Percentiles rank a stretch among this genome's conserved stretches.
Conservation (phyloP, 2,113 vertebrate genomes). For the Phasianus colchicus region DNA sequence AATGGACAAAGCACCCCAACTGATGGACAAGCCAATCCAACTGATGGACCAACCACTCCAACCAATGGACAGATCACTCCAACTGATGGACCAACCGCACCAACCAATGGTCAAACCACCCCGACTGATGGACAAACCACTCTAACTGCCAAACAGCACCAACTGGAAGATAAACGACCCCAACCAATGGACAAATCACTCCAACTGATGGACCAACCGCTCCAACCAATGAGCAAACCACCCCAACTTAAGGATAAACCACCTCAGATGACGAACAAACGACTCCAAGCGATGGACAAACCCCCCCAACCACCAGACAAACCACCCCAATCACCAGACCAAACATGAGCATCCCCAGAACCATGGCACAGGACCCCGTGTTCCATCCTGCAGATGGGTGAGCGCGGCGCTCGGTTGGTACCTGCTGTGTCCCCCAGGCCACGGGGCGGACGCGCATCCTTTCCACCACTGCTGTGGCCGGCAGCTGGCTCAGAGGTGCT, state of each 20-base stretch:
- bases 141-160: too few relatives aligned
- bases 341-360: not conserved
- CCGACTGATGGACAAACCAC: too few relatives aligned
- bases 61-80: not conserved
- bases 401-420: not conserved
- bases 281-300: too few relatives aligned
- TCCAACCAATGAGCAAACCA: too few relatives aligned
- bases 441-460: conserved; percentile 69
- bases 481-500: conserved; percentile 75
- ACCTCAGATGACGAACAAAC: too few relatives aligned
- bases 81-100: not conserved
- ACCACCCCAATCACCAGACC: not conserved
- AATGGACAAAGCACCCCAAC: too few relatives aligned
- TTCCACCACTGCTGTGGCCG: conserved; percentile 63
- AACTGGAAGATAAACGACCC: too few relatives aligned
- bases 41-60: too few relatives aligned
- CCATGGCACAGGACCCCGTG: not conserved
- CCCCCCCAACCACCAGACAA: not conserved
- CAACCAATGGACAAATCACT: not conserved
- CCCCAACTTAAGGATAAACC: too few relatives aligned
- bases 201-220: not conserved
- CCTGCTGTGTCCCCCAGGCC: conserved; percentile 82
- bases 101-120: too few relatives aligned
- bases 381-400: not conserved
- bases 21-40: too few relatives aligned